A percentile compares a stretch with the other conserved stretches of the same genome.
phyloP scores from a whole-genome alignment of 2,888 invertebrate genomes.

The Galeruca laticollis region DNA sequence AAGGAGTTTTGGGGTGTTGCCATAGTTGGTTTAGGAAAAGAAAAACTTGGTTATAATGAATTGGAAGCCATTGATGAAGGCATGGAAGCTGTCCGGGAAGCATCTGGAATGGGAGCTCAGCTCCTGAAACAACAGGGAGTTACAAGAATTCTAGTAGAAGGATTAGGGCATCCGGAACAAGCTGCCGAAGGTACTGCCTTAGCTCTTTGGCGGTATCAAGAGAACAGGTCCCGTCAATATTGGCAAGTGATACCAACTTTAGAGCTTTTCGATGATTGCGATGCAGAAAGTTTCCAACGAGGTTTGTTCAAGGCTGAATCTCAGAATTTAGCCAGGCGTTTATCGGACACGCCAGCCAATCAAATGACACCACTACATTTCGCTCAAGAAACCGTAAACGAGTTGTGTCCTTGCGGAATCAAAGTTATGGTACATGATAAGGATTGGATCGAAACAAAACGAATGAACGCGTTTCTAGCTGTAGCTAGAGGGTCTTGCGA shows the following conservation, averaged over 20 bases:
- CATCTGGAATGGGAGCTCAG: conserved; percentile 72
- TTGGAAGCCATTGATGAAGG: conserved; percentile 77
- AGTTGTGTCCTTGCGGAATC: conserved; percentile 73
- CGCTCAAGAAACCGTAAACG: conserved; percentile 74
- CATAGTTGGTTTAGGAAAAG: conserved; percentile 76
- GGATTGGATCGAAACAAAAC: conserved; percentile 74
- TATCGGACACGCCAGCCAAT: conserved; percentile 84
- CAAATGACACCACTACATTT: conserved; percentile 82
- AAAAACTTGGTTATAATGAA: conserved; percentile 73
- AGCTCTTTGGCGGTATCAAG: conserved; percentile 74
- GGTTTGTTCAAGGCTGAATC: conserved; percentile 76
- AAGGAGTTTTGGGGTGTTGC: conserved; percentile 72
- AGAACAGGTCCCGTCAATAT: conserved; percentile 69
- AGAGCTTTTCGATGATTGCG: conserved; percentile 70
- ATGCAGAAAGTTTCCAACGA: conserved; percentile 71
- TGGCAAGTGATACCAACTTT: conserved; percentile 67
- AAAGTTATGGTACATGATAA: conserved; percentile 70
- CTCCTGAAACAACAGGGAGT: conserved; percentile 67
- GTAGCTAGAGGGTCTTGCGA: conserved; percentile 78
- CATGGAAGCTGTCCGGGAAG: conserved; percentile 76
- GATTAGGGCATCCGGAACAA: conserved; percentile 72
- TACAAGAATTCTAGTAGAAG: conserved; percentile 72
- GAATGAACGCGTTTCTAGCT: conserved; percentile 75
- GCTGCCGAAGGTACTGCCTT: conserved; percentile 77
- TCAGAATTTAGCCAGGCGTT: conserved; percentile 81